Evolutionary conservation across 2,797 vertebrate species (phyloP), one percentile per base, ranked within the genome.

Genomic region (Chromis chromis): DNA sequence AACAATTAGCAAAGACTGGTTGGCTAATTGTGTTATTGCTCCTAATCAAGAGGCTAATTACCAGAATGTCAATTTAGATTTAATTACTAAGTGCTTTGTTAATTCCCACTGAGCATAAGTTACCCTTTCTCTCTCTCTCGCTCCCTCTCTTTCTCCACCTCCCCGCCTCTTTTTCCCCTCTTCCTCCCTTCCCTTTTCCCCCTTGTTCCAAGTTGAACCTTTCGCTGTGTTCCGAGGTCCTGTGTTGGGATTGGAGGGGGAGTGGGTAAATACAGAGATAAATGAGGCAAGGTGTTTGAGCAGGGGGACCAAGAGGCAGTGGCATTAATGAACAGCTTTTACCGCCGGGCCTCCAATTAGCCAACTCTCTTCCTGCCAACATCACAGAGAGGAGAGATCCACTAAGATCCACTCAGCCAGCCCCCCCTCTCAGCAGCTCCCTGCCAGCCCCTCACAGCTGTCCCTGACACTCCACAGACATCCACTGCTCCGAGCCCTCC

Each of bases 21-120:
- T 95, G 92, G 96, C 96, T 98, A 97, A 98, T 97, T 98, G 96
- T 96, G 95, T 96, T 97, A 96, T 97, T 96, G 96, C 92, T 86
- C 96, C 96, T 99, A 99, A 99, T 99, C 97, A 99, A 98, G 96
- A 96, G 96, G 96, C 96, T 98, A 98, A 99, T 98, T 98, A 98
- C 96, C 93, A 95, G 95, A 74, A 95, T 97, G 96, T 97, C 97
- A 98, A 96, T 98, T 97, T 96, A 97, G 96, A 97, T 96, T 98
- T 98, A 97, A 98, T 99, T 98, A 97, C 96, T 96, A 96, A 95
- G 95, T 91, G 91, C 96, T 96, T 95, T 96, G 94, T 95, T 95
- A 95, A 96, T 96, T 95, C 96, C 94, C 79, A 92, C 93, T 85
- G 94, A 94, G 94, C 92, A 93, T 92, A 95, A 92, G 92, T 94